These are phyloP conservation scores for Cloeon dipterum DNA, from an alignment of 2,888 invertebrate genomes.

Conservation along the genomic window DNA sequence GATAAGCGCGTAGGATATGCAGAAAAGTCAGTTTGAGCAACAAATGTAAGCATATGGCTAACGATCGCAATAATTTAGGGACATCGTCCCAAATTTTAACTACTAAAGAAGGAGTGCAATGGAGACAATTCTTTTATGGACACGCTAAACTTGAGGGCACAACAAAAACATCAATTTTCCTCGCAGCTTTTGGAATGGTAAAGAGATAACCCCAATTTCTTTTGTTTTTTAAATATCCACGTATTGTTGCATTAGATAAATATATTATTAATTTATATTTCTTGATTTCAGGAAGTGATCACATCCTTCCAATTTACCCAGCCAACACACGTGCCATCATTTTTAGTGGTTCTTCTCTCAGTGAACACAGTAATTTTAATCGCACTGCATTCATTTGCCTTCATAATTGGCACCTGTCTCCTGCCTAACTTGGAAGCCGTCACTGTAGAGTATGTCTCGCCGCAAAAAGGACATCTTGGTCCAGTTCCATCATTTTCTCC, in stretches of 20 bases:
- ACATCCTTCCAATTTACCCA: constrained; percentile 27
- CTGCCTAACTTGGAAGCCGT: constrained; percentile 34
- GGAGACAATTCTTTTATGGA: constrained; percentile 24
- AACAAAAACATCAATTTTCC: constrained; percentile 30
- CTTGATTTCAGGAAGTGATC: constrained; percentile 24
- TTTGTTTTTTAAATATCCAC: no score
- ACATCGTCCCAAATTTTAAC: no score
- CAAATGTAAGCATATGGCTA: no score
- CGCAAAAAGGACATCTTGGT: constrained; percentile 10
- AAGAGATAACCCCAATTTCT: no score
- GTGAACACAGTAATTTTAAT: constrained; percentile 29
- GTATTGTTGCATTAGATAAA: constrained; percentile 35
- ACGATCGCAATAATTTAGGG: no score
- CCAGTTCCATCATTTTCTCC: constrained; percentile 9
- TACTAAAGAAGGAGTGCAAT: constrained; percentile 16
- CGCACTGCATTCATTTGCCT: constrained; percentile 31
- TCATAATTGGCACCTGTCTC: constrained; percentile 38
- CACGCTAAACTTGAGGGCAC: constrained; percentile 34
- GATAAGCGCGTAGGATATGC: no score
- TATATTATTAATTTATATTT: constrained; percentile 11
- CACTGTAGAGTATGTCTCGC: constrained; percentile 19
- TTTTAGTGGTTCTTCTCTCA: constrained; percentile 25
- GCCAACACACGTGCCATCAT: constrained; percentile 15
- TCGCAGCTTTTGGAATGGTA: constrained; percentile 33
- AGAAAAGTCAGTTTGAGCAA: no score